Conservation (phyloP, 1,140 invertebrate species). For the Nasonia vitripennis region DNA sequence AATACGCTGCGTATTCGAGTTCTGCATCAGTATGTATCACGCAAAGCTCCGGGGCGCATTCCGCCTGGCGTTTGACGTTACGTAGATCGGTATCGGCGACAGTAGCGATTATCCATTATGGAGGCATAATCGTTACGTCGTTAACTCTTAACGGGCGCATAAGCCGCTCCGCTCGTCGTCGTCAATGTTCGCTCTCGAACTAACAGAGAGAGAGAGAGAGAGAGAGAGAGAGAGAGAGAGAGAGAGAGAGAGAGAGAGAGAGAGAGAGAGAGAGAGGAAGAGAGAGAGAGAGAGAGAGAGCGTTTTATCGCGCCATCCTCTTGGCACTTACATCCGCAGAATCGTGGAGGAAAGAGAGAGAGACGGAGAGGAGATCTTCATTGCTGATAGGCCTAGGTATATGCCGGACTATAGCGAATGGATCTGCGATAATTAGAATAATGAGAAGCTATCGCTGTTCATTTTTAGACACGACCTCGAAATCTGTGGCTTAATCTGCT, state of each 20-base stretch:
- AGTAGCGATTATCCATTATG: slow-evolving; percentile 71
- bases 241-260: slow-evolving; percentile 45
- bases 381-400: slow-evolving; percentile 29
- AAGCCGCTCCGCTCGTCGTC: slow-evolving; percentile 35
- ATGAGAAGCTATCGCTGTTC: slow-evolving; percentile 18
- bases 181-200: neutral
- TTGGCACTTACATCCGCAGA: slow-evolving; percentile 29
- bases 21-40: neutral
- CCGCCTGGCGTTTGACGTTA: slow-evolving; percentile 62
- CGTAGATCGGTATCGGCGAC: slow-evolving; percentile 70
- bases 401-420: slow-evolving; percentile 54
- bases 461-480: neutral
- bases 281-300: slow-evolving; percentile 43
- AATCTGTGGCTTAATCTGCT: no score
- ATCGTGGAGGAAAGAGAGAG: neutral
- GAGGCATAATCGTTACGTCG: slow-evolving; percentile 71
- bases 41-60: neutral
- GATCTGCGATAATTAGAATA: slow-evolving; percentile 58
- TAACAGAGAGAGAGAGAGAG: neutral
- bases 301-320: slow-evolving; percentile 57
- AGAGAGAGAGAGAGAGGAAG: neutral
- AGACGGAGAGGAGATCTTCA: neutral
- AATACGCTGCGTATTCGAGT: neutral
- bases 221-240: no score
- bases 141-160: slow-evolving; percentile 69